These are phyloP conservation scores for Rhabdomys dilectus DNA, from an alignment of 2,113 vertebrate genomes.

Conservation along the genomic window DNA sequence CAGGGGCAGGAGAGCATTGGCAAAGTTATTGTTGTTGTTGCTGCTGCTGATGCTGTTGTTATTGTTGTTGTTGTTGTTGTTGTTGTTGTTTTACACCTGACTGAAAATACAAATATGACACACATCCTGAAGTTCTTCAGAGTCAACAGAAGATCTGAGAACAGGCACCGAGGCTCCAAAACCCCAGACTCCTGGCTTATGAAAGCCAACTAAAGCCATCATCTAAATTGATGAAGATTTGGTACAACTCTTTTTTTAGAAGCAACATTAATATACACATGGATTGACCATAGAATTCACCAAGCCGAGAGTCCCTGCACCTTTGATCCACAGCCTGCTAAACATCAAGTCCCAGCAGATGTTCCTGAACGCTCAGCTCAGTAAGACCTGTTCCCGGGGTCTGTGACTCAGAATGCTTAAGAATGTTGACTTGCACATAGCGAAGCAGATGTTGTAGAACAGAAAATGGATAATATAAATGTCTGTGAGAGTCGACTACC, in stretches of 20 bases:
- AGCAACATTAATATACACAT: background rate
- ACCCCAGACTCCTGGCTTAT: background rate
- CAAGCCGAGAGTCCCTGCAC: background rate
- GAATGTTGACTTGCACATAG: background rate
- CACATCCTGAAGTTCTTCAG: background rate
- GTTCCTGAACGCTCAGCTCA: background rate
- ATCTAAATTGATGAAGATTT: conserved; percentile 34
- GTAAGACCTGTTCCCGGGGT: background rate
- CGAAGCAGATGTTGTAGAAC: background rate
- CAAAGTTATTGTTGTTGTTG: background rate
- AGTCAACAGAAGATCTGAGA: background rate
- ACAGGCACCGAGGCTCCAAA: background rate
- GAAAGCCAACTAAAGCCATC: conserved; percentile 29
- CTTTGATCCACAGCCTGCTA: background rate
- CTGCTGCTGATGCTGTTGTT: background rate
- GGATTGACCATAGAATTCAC: background rate
- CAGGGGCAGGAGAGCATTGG: background rate
- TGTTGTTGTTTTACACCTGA: background rate
- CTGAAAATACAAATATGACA: background rate
- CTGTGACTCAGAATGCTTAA: background rate
- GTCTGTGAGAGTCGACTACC: background rate
- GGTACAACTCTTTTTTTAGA: conserved; percentile 31
- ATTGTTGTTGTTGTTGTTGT: background rate
- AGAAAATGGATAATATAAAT: background rate
- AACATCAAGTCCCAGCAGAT: conserved; percentile 6